Conservation (phyloP, 2,797 vertebrate species). For the Hypotaenidia philippensis region DNA sequence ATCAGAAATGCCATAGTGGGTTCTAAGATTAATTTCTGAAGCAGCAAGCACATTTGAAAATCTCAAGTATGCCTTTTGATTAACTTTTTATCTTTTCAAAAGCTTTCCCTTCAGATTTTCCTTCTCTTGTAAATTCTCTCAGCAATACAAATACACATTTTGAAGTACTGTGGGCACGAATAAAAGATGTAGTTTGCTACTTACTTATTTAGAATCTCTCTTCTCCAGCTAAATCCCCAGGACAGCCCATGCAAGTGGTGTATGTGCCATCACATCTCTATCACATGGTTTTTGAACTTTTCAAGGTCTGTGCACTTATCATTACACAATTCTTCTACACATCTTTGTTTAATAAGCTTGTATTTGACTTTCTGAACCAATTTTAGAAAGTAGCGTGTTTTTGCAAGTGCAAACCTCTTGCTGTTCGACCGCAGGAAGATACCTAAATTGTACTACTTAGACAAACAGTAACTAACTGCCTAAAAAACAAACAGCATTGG, state of each 20-base stretch:
- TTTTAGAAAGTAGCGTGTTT: neutral
- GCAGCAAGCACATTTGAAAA: neutral
- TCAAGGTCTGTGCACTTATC: slow-evolving; percentile 89
- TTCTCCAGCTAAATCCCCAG: slow-evolving; percentile 86
- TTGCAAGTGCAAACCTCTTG: neutral
- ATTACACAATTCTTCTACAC: slow-evolving; percentile 29
- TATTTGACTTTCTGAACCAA: neutral
- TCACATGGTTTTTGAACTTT: slow-evolving; percentile 99
- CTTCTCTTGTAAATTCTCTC: neutral
- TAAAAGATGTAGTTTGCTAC: neutral
- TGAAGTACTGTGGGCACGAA: neutral
- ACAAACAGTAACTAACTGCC: neutral
- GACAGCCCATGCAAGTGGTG: slow-evolving; percentile 89
- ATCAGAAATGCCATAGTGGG: neutral
- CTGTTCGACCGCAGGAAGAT: neutral
- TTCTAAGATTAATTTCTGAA: neutral
- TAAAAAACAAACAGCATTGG: neutral
- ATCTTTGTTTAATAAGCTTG: neutral
- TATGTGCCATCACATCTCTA: slow-evolving; percentile 98
- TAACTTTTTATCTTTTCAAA: neutral
- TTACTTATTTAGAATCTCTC: slow-evolving; percentile 54
- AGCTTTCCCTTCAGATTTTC: neutral
- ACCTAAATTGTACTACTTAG: neutral
- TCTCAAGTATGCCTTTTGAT: neutral
- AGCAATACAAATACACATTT: neutral